A percentile compares a stretch with the other conserved stretches of the same genome.
Conservation (phyloP, 2,113 vertebrate species). For the Oceanodroma tethys region DNA sequence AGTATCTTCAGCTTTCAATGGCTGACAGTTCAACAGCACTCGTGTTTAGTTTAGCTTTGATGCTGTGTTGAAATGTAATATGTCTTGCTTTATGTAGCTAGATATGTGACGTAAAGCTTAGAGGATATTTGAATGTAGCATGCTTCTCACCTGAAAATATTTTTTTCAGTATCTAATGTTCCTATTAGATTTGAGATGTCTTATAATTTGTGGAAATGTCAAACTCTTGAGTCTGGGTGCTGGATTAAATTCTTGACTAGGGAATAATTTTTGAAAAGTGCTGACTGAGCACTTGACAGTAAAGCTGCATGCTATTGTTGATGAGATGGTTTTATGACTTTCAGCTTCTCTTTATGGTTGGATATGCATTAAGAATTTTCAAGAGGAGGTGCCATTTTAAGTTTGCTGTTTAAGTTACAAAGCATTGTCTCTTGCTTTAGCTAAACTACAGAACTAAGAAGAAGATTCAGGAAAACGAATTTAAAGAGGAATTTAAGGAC, state of each 20-base stretch:
- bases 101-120: not conserved
- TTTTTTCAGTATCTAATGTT: not conserved
- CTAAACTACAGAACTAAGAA: conserved; percentile 75
- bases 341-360: not conserved
- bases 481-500: conserved; percentile 78
- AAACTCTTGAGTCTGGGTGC: not conserved
- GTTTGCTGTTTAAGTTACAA: not conserved
- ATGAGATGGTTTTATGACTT: not conserved
- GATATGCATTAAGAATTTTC: not conserved
- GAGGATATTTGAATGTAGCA: not conserved
- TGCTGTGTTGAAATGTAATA: accelerated
- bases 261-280: not conserved
- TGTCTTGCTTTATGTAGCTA: not conserved
- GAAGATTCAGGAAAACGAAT: conserved; percentile 19
- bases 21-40: not conserved
- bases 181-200: not conserved
- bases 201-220: not conserved
- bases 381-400: not conserved
- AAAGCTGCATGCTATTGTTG: not conserved
- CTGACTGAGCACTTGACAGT: not conserved
- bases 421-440: conserved; percentile 44
- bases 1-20: not conserved
- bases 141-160: not conserved
- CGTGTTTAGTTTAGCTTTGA: not conserved
- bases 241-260: not conserved